A percentile compares a stretch with the other conserved stretches of the same genome.
Evolutionary conservation across 2,888 invertebrate species (phyloP).

Genomic region (Cetonia aurata): DNA sequence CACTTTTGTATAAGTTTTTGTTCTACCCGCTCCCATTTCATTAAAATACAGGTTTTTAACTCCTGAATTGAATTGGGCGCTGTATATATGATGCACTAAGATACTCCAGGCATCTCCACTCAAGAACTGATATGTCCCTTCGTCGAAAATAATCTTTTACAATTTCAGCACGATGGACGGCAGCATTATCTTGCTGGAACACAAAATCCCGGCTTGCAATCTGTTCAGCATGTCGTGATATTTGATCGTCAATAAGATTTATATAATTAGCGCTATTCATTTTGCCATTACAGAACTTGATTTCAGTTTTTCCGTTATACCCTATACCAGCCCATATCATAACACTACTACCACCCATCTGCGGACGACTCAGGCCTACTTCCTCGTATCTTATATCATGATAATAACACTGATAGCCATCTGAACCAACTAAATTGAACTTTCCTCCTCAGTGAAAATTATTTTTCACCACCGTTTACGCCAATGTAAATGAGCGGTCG

Average conservation of each 20-base stretch:
- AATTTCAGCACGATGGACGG: background rate
- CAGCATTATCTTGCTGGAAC: constrained; percentile 3
- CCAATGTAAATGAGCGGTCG: no score
- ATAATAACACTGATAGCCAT: constrained; percentile 9
- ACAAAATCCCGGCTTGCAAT: constrained; percentile 1
- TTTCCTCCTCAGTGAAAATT: background rate
- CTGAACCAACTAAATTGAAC: background rate
- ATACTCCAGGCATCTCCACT: no score
- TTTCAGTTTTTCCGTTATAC: background rate
- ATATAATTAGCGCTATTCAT: background rate
- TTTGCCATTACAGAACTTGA: no score
- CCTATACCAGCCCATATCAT: background rate
- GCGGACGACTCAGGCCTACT: background rate
- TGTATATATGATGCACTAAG: no score
- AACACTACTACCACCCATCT: constrained; percentile 7
- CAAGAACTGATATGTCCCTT: background rate
- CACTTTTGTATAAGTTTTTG: no score
- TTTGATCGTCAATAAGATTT: no score
- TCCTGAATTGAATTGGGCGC: no score
- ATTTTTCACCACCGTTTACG: constrained; percentile 6
- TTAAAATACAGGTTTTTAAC: no score
- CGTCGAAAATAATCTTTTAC: background rate
- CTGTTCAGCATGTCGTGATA: background rate
- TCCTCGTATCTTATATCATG: constrained; percentile 1
- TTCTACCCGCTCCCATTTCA: no score